Evolutionary conservation across 1,140 invertebrate species (phyloP).

Genomic region (Drosophila trapezifrons): DNA sequence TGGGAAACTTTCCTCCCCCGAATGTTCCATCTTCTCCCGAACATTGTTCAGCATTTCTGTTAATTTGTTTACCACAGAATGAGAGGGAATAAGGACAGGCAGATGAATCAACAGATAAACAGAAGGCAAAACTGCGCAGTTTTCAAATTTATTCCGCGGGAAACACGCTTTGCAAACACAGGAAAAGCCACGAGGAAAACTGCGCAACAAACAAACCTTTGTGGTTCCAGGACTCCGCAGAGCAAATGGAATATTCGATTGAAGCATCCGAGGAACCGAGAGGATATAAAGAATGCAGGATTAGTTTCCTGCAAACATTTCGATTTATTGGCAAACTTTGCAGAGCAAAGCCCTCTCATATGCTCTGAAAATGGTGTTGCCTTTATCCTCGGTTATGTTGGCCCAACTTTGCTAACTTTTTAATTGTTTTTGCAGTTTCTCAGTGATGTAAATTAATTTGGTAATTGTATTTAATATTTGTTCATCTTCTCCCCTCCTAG

Average conservation of each 20-base stretch:
- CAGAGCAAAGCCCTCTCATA: background rate
- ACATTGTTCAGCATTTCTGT: conserved; percentile 37
- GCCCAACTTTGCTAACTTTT: conserved; percentile 39
- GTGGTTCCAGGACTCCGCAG: conserved; percentile 23
- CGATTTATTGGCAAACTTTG: conserved; percentile 51
- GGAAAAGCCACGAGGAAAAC: conserved; percentile 32
- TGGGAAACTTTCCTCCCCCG: conserved; percentile 26
- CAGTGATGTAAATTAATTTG: conserved; percentile 42
- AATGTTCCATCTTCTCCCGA: conserved; percentile 10
- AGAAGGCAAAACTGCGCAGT: conserved; percentile 22
- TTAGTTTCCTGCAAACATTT: conserved; percentile 35
- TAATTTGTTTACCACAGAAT: conserved; percentile 48
- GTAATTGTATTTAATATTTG: conserved; percentile 55
- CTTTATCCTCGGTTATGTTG: background rate
- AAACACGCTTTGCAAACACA: conserved; percentile 26
- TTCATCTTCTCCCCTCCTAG: background rate
- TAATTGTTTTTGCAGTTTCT: conserved; percentile 38
- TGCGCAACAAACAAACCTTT: conserved; percentile 42
- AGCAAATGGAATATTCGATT: conserved; percentile 42
- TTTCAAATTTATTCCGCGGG: conserved; percentile 34
- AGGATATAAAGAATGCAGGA: conserved; percentile 5
- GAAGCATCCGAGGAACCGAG: conserved; percentile 19
- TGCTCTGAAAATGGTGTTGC: background rate
- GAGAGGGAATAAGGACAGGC: background rate
- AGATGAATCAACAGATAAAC: conserved; percentile 42